Conservation (phyloP, 2,888 invertebrate species). For the Lycophotia porphyrea region DNA sequence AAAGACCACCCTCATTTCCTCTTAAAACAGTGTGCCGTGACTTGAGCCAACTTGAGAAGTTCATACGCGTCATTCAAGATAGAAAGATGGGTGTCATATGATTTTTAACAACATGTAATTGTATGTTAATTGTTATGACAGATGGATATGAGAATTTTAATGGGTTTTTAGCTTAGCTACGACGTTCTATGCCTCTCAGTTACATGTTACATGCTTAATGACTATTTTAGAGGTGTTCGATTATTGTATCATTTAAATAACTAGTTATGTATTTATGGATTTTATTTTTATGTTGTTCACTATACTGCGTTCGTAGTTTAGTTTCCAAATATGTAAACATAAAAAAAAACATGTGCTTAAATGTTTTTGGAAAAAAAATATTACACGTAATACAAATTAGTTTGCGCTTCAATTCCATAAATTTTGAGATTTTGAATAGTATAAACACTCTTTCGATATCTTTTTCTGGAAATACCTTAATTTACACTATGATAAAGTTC, state of each 20-base stretch:
- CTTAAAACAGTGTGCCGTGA: slow-evolving; percentile 15
- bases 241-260: slow-evolving; percentile 8
- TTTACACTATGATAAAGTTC: neutral
- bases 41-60: slow-evolving; percentile 34
- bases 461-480: neutral
- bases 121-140: slow-evolving; percentile 40
- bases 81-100: slow-evolving; percentile 41
- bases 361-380: neutral
- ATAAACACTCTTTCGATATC: neutral
- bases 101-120: slow-evolving; percentile 30
- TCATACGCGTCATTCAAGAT: slow-evolving; percentile 22
- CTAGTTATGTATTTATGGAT: slow-evolving; percentile 13
- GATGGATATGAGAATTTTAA: neutral
- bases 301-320: neutral
- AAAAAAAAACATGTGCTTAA: too few relatives aligned
- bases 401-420: neutral
- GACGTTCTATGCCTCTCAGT: neutral
- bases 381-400: neutral
- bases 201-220: neutral
- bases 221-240: slow-evolving; percentile 13
- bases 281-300: neutral
- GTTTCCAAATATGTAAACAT: neutral
- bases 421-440: neutral
- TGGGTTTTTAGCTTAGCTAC: slow-evolving; percentile 14
- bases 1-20: too few relatives aligned